Conservation (phyloP, 1,140 invertebrate genomes). For the Lanistes nyassanus region DNA sequence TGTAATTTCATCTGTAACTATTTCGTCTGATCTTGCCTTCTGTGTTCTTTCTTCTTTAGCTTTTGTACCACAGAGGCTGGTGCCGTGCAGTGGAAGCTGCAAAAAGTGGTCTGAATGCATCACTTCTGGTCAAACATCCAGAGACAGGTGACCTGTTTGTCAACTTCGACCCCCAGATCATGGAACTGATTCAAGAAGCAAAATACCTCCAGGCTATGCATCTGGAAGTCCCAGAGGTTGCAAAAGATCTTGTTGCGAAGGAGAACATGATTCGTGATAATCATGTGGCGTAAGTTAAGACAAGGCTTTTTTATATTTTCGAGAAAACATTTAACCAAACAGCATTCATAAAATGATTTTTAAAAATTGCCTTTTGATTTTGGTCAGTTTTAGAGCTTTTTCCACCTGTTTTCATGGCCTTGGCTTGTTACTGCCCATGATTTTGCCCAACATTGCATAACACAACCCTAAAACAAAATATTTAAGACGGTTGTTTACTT, state of each 20-base stretch:
- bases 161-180: slow-evolving; percentile 67
- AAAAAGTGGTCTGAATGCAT: slow-evolving; percentile 62
- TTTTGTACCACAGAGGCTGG: slow-evolving; percentile 67
- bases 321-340: too few relatives aligned
- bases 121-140: slow-evolving; percentile 61
- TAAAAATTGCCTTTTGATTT: too few relatives aligned
- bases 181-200: slow-evolving; percentile 81
- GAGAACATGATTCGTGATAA: slow-evolving; percentile 78
- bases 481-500: too few relatives aligned
- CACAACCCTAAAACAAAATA: too few relatives aligned
- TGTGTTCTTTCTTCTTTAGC: slow-evolving; percentile 38
- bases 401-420: too few relatives aligned
- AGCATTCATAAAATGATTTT: too few relatives aligned
- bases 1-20: slow-evolving; percentile 48
- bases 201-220: slow-evolving; percentile 87
- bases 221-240: slow-evolving; percentile 85
- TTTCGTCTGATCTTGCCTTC: slow-evolving; percentile 31
- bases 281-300: slow-evolving; percentile 73
- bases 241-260: slow-evolving; percentile 83
- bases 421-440: too few relatives aligned
- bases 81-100: slow-evolving; percentile 63
- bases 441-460: too few relatives aligned
- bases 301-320: too few relatives aligned
- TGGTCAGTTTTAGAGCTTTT: too few relatives aligned
- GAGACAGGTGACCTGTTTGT: slow-evolving; percentile 64